phyloP scores from a whole-genome alignment of 2,888 invertebrate genomes.

The Cantharis rustica region DNA sequence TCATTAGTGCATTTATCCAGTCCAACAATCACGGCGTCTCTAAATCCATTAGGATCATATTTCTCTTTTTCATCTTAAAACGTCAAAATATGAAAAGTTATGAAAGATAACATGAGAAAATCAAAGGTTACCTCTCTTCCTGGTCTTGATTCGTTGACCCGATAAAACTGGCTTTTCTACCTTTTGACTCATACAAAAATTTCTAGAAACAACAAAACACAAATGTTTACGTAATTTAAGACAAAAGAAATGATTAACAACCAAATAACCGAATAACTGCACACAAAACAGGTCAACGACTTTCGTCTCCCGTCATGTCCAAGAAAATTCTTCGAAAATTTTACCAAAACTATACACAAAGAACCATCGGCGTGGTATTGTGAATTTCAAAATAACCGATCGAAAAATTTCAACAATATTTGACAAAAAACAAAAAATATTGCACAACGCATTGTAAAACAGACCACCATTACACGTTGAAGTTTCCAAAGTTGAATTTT shows the following conservation, averaged over 20 bases:
- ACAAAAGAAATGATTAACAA: conserved; percentile 17
- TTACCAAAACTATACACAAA: background rate
- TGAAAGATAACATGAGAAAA: conserved; percentile 3
- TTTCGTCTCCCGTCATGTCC: conserved; percentile 7
- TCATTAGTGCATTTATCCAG: conserved; percentile 94
- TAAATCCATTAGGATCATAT: conserved; percentile 97
- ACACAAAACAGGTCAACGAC: conserved; percentile 28
- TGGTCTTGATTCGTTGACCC: conserved; percentile 99
- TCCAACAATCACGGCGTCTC: conserved; percentile 95
- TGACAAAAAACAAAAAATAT: conserved; percentile 18
- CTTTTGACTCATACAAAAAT: conserved; percentile 99
- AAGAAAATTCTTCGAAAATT: background rate
- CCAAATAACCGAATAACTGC: conserved; percentile 20
- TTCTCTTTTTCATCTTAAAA: conserved; percentile 97
- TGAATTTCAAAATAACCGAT: background rate
- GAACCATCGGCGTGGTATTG: background rate
- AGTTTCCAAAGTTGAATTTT: conserved; percentile 8
- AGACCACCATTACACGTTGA: conserved; percentile 26
- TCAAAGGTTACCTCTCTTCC: conserved; percentile 87
- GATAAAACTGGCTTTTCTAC: conserved; percentile 99
- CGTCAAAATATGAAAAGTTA: conserved; percentile 27
- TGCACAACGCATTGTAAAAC: conserved; percentile 27
- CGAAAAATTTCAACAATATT: background rate
- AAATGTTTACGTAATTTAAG: conserved; percentile 1
- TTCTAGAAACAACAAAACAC: conserved; percentile 45